Percentiles rank a stretch among this genome's conserved stretches.
Evolutionary conservation across 2,113 vertebrate species (phyloP).

Genomic region (Bubo scandiacus): DNA sequence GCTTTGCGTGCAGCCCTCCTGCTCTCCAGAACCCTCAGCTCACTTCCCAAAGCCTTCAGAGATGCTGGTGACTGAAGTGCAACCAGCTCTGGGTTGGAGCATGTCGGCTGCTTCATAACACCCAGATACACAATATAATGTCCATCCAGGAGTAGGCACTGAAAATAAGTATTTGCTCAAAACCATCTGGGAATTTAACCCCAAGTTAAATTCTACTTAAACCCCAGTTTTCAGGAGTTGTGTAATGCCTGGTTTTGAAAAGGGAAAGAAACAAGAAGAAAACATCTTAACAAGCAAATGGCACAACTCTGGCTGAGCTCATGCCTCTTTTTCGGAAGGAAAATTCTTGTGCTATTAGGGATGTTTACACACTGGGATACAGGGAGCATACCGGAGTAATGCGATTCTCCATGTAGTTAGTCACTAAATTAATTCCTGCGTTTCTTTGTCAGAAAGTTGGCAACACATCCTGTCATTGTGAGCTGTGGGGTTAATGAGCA

Average conservation of each 20-base stretch:
- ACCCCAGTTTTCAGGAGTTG: neutral
- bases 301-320: neutral
- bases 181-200: neutral
- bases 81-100: accelerated
- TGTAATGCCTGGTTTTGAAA: neutral
- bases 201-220: neutral
- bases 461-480: neutral
- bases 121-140: accelerated
- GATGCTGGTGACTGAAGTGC: neutral
- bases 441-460: conserved; percentile 10
- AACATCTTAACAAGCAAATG: neutral
- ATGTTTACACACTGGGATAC: neutral
- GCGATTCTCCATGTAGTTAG: neutral
- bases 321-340: neutral
- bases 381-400: neutral
- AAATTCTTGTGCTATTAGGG: neutral
- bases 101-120: accelerated
- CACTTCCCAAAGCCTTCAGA: neutral
- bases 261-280: neutral
- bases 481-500: neutral
- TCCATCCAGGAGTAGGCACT: neutral
- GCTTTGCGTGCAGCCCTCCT: accelerated
- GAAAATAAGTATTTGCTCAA: neutral
- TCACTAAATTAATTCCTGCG: neutral
- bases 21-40: neutral